Percentiles rank a stretch among this genome's conserved stretches.
Evolutionary conservation across 1,140 invertebrate genomes (phyloP).

Genomic region (Ceratosolen solmsi): DNA sequence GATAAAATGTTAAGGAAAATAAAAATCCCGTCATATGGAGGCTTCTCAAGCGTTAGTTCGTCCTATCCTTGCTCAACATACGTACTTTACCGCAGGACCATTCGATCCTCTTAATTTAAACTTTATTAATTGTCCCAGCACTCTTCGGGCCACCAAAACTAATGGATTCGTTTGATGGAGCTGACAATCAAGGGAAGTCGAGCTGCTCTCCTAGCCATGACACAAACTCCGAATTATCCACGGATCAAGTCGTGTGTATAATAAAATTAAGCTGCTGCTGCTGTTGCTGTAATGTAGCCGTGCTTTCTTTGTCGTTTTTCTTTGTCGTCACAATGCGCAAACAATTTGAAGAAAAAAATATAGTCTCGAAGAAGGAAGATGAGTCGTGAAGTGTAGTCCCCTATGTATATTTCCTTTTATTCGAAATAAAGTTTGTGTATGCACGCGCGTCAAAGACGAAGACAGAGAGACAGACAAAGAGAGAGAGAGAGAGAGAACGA

Average conservation of each 20-base stretch:
- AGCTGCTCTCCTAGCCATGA: neutral
- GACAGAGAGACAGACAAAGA: neutral
- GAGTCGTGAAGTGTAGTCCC: neutral
- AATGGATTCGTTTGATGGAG: slow-evolving; percentile 51
- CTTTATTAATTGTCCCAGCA: slow-evolving; percentile 46
- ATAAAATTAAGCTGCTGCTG: slow-evolving; percentile 32
- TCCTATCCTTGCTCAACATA: neutral
- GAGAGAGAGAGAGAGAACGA: neutral
- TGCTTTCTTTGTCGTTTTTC: neutral
- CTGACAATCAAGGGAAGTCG: slow-evolving; percentile 33
- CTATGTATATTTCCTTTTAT: slow-evolving; percentile 32
- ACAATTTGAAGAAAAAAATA: neutral
- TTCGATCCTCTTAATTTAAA: slow-evolving; percentile 47
- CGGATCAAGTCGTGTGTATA: slow-evolving; percentile 14
- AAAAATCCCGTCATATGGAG: neutral
- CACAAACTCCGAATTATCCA: slow-evolving; percentile 37
- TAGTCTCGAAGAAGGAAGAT: neutral
- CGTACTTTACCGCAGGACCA: slow-evolving; percentile 1
- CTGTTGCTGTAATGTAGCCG: slow-evolving; percentile 12
- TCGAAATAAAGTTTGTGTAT: too few relatives aligned
- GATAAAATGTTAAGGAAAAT: neutral
- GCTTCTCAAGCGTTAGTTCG: neutral
- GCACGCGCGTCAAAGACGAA: too few relatives aligned
- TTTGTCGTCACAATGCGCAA: neutral
- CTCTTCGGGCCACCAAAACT: slow-evolving; percentile 17